Evolutionary conservation across 2,113 vertebrate genomes (phyloP).

Genomic region (Natator depressus): DNA sequence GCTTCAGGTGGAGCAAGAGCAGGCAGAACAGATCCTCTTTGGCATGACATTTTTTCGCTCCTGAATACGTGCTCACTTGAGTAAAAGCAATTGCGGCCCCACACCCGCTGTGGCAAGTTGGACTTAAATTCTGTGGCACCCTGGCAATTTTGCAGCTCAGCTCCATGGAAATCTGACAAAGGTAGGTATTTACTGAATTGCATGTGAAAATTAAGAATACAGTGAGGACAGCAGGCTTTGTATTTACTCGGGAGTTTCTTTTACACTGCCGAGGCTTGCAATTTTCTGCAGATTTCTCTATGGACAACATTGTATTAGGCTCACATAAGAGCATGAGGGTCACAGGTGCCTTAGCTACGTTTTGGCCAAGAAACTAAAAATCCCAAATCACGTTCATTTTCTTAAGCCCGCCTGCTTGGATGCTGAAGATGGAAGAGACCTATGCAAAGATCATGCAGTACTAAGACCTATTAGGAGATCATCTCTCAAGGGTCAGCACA

Average conservation of each 20-base stretch:
- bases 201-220: background rate
- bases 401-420: background rate
- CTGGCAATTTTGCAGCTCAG: background rate
- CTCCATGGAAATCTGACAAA: too few species aligned
- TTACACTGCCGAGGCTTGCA: background rate
- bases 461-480: background rate
- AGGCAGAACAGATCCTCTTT: background rate
- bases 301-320: background rate
- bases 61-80: background rate
- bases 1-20: background rate
- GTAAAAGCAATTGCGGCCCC: background rate
- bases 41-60: background rate
- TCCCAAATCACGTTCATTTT: background rate
- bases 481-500: background rate
- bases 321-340: background rate
- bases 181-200: too few species aligned
- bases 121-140: background rate
- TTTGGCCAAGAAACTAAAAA: background rate
- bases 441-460: background rate
- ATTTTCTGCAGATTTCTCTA: background rate
- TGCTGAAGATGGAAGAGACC: background rate
- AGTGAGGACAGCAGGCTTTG: background rate
- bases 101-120: background rate
- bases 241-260: background rate
- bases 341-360: fast-evolving